Base-by-base conservation (phyloP, 2,888 invertebrate species). In the Lissonota sp. region DNA sequence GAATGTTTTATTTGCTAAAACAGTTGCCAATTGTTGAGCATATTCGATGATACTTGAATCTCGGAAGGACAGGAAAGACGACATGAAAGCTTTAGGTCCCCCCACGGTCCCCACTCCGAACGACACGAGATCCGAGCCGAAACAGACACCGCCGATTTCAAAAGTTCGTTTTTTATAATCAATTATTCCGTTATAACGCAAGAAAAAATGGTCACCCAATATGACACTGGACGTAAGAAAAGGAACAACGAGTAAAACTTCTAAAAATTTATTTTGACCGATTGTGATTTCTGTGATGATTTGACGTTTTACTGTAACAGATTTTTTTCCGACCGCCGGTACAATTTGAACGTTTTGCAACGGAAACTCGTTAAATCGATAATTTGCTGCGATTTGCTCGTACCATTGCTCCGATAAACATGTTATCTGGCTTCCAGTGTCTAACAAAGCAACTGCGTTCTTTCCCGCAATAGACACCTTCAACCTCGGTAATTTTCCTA, bases 231-330 rank as follows among this genome's bases (percentile, higher is more conserved):
- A 70, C 0, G 77, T 63, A 4, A 82, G 49, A 14, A 58, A 12
- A 2, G 79, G 77, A 6, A 83, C 67, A 8, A 79, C 14, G 5
- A 81, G 64, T 76, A 79, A 82, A 6, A 40, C 60, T 5, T 53
- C 55, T 5, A 12, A 2, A 40, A 49, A 64, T 6, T 5, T 12
- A 26, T 26, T 8, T 4, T n/a, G 8, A n/a, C 46, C 46, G n/a
- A 63, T 7, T 4, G 0, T n/a, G 8, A 46, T 26, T 26, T 63
- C 63, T 1, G 46, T 44, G n/a, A 46, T 14, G 8, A 63, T n/a
- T 26, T 63, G 63, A 10, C 10, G 26, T 46, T 63, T 63, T 16
- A 63, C 10, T 1, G 63, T 63, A 5, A 26, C 46, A 10, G 46
- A 57, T 63, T 74, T 83, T 66, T 77, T 78, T 2, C 46, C 46